Evolutionary conservation across 2,113 vertebrate genomes (phyloP), one percentile per base, ranked within the genome.

Genomic region (Prochilodus magdalenae): DNA sequence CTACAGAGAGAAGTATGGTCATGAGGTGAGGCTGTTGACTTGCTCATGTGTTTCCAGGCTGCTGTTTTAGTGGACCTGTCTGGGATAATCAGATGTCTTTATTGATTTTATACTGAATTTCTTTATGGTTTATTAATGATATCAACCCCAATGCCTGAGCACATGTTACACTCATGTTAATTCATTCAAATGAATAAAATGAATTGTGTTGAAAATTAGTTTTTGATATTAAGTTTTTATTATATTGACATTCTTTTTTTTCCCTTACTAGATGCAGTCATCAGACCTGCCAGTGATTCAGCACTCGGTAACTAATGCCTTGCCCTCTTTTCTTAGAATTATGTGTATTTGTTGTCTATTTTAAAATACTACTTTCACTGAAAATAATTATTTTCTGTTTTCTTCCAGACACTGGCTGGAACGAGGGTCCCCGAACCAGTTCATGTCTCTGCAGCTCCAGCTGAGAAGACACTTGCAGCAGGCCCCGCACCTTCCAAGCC

Each of bases 1-100:
- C 70, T 94, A 95, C 7, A 86, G 92, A 75, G 94, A 98, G 26
- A 87, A 75, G 12, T 75, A 95, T 76, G 93, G 94, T 4, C 94
- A 89, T 2, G 95, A 96, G 96, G 97, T 98, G 77, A 92, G 93
- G 0, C 51, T 59, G 29, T 33, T 29, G 51, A 16, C n/a, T 79
- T 40, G 10, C 27, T 36, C 24, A 26, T 22, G 11, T 69, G 18
- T 10, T 44, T 44, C 14, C 8, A 29, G 0, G 24, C 7, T 44
- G 20, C 26, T 40, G 26, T 0, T 20, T 5, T 82, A n/a, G 72
- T 18, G 63, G 49, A 69, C 33, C 15, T 78, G 22, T 33, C 2
- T 24, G 6, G 18, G 6, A 33, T 5, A 69, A n/a, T 36, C n/a
- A 40, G 66, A 24, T 70, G 0, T 67, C 65, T 22, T 67, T 18